Percentiles rank a stretch among this genome's conserved stretches.
Evolutionary conservation across 2,113 vertebrate genomes (phyloP).

Genomic region (Chionodraco myersi): DNA sequence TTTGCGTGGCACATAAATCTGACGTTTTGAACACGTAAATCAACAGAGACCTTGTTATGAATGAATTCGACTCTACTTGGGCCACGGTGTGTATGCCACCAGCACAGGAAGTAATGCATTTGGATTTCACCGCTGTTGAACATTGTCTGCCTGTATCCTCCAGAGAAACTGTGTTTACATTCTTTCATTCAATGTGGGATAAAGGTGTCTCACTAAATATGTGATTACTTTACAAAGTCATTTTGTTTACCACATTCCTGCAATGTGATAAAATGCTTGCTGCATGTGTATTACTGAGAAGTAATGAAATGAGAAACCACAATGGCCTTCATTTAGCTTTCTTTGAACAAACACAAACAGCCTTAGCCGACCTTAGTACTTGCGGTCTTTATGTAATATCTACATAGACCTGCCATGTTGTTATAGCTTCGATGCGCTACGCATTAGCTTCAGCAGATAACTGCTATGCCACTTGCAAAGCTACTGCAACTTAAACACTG

Average conservation of each 20-base stretch:
- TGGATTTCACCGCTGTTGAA: not conserved
- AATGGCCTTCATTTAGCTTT: not conserved
- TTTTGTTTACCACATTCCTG: not conserved
- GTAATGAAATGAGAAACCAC: not conserved
- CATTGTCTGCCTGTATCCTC: not conserved
- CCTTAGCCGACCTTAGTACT: not conserved
- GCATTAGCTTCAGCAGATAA: not conserved
- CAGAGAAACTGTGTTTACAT: not conserved
- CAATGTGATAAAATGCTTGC: not conserved
- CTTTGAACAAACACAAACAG: not conserved
- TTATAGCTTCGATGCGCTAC: not conserved
- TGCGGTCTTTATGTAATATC: not conserved
- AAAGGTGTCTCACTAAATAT: not conserved
- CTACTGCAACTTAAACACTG: not conserved
- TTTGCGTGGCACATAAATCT: not conserved
- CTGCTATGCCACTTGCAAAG: not conserved
- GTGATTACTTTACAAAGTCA: not conserved
- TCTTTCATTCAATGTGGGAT: not conserved
- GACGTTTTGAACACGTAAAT: not conserved
- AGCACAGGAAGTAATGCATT: not conserved
- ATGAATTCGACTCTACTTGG: not conserved
- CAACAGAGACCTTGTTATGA: not conserved
- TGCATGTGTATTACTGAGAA: not conserved
- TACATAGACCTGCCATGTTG: not conserved
- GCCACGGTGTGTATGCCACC: not conserved